Base-by-base conservation (phyloP, 2,113 vertebrate genomes). In the Pungitius pungitius region DNA sequence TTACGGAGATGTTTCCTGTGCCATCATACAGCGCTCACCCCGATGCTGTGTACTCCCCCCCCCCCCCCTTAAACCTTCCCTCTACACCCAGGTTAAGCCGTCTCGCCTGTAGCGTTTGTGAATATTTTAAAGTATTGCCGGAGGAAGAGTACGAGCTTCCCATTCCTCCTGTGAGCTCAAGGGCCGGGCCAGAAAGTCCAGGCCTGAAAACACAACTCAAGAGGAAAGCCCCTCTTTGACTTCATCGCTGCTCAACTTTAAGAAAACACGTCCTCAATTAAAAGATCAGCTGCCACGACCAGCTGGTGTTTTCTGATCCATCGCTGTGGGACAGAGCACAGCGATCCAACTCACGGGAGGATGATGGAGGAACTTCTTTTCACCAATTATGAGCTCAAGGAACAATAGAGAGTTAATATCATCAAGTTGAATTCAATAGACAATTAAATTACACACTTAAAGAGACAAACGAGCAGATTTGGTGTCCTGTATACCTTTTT, bases 101-200 rank as follows among this genome's bases (percentile, higher is more conserved):
- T 58, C 72, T 90, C 3, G 87, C 92, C 91, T 76, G 84, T 74
- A 88, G 90, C 89, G 1, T 82, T 88, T 86, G 73, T 88, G 84
- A 91, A 90, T 90, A 88, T 92, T 91, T 92, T 69, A 91, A 91
- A 85, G 86, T 57, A 78, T 64, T 43, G 90, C 90, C 86, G 30
- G 49, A 86, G 90, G 89, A 82, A 13, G 74, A 71, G 58, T 71
- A 85, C 52, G 56, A 74, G 65, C 73, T 69, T 61, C 76, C 77
- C 79, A 66, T 88, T 85, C 85, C 74, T 81, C 70, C 84, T 87
- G 88, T 75, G 84, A 81, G 66, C 78, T 72, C 55, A 57, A 71
- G 54, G 42, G 57, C 22, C 27, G 9, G 43, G 60, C n/a, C 75
- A 69, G 43, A 27, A 54, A 78, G 70, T 47, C 68, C 37, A 65